Conservation (phyloP, 2,797 vertebrate species). For the Poliocrania exsul region DNA sequence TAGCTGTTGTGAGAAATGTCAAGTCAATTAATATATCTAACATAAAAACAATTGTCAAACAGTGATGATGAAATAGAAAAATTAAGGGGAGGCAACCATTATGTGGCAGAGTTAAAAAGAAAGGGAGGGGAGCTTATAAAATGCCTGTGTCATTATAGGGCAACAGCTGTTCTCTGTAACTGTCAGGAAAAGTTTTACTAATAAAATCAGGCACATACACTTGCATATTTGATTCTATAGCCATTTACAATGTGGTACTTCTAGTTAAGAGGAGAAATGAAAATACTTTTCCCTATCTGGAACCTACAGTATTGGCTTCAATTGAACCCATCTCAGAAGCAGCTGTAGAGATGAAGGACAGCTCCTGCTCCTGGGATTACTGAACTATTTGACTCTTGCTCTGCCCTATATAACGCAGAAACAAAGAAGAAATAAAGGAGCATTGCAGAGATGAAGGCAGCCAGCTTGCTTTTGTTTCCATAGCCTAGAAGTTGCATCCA, state of each 20-base stretch:
- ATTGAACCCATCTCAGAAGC: background rate
- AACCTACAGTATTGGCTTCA: background rate
- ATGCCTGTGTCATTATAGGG: background rate
- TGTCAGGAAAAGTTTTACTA: background rate
- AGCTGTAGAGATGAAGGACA: background rate
- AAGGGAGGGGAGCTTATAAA: background rate
- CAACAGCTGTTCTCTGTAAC: background rate
- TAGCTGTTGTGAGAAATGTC: conserved; percentile 28
- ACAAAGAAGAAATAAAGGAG: no score
- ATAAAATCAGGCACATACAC: background rate
- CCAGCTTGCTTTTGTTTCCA: background rate
- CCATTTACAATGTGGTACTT: background rate
- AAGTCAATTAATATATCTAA: conserved; percentile 7
- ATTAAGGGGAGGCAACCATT: background rate
- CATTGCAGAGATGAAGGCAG: background rate
- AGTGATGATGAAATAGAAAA: background rate
- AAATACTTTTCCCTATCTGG: background rate
- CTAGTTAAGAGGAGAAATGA: background rate
- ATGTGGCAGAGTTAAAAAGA: background rate
- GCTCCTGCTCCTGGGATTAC: background rate
- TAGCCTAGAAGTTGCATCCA: background rate
- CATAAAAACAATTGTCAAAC: conserved; percentile 7
- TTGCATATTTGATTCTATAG: background rate
- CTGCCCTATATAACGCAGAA: background rate
- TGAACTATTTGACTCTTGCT: background rate